Conservation (phyloP, 2,888 invertebrate genomes). For the Tenodera sinensis region DNA sequence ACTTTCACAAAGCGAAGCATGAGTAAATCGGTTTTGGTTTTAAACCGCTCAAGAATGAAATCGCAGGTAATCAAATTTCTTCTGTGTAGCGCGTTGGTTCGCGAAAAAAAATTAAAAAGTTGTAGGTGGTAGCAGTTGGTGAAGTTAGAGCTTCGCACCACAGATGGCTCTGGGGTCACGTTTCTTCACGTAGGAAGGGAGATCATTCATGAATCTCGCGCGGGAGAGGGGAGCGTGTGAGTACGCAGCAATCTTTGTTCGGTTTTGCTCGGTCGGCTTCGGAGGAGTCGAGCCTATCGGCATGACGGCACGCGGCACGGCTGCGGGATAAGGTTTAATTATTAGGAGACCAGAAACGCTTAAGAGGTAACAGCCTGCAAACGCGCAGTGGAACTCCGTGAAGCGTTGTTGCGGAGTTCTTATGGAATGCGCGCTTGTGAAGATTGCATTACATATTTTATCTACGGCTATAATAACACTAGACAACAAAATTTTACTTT, state of each 20-base stretch:
- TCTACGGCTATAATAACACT: too few relatives aligned
- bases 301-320: conserved; percentile 1
- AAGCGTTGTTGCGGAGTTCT: too few relatives aligned
- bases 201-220: neutral
- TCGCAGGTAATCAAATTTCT: neutral
- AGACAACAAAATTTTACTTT: too few relatives aligned
- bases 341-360: neutral
- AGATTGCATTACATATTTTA: too few relatives aligned
- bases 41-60: neutral
- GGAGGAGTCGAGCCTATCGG: neutral
- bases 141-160: neutral
- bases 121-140: neutral
- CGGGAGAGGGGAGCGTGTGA: neutral
- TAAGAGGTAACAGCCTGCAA: neutral
- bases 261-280: neutral
- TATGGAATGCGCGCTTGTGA: too few relatives aligned
- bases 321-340: neutral
- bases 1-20: too few relatives aligned
- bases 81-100: neutral
- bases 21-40: neutral
- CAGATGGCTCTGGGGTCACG: conserved; percentile 6
- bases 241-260: neutral
- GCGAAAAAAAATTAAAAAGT: neutral
- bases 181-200: neutral
- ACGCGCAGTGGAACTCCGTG: too few relatives aligned